phyloP scores from a whole-genome alignment of 2,113 vertebrate species.

The Myocastor coypus region DNA sequence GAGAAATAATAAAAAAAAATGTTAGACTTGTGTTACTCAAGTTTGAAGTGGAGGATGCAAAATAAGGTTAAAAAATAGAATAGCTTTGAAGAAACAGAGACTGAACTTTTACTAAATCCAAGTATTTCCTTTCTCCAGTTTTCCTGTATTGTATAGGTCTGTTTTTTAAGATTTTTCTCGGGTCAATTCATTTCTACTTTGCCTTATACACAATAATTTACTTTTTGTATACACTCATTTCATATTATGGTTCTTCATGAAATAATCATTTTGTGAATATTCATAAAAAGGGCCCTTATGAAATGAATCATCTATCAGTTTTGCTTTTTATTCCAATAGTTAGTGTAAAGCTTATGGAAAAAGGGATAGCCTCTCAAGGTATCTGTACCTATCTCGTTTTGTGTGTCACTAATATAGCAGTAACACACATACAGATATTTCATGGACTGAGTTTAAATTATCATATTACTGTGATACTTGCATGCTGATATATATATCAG shows the following conservation, averaged over 20 bases:
- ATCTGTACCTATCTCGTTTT: neutral
- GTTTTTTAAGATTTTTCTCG: neutral
- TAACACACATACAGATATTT: neutral
- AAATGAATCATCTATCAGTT: neutral
- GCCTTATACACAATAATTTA: neutral
- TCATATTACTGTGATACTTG: neutral
- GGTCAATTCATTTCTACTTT: neutral
- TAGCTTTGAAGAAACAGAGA: neutral
- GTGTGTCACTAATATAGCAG: neutral
- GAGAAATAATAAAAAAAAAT: neutral
- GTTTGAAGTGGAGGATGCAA: neutral
- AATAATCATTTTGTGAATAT: neutral
- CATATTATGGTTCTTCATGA: conserved; percentile 6
- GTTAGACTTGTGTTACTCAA: neutral
- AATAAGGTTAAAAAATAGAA: neutral
- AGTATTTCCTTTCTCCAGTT: neutral
- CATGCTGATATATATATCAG: neutral
- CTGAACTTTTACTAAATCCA: neutral
- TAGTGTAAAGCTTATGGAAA: neutral
- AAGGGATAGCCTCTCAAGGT: neutral
- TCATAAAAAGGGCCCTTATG: neutral
- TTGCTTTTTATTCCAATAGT: neutral
- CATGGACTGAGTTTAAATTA: neutral
- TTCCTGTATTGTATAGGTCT: neutral
- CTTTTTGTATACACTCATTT: neutral